phyloP scores from a whole-genome alignment of 2,888 invertebrate species.

The Apoda limacodes region DNA sequence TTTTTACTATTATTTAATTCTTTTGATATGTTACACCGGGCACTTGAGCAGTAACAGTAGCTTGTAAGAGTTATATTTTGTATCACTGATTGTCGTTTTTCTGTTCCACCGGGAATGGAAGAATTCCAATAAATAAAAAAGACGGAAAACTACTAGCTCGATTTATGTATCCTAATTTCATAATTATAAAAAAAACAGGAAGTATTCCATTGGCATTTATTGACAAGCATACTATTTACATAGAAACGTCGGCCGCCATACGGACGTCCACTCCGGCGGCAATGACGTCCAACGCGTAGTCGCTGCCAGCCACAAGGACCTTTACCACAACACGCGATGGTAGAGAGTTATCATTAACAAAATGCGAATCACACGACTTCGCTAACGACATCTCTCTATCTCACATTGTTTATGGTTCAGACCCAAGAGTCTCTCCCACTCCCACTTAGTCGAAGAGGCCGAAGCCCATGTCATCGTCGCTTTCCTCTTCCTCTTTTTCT shows the following conservation, averaged over 20 bases:
- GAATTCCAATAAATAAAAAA: too few species aligned
- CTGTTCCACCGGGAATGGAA: too few species aligned
- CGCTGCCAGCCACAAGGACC: slow-evolving; percentile 27
- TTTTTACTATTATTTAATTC: too few species aligned
- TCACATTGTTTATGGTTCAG: slow-evolving; percentile 15
- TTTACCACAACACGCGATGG: slow-evolving; percentile 8
- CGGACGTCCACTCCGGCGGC: slow-evolving; percentile 61
- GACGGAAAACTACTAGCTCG: too few species aligned
- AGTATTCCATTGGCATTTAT: slow-evolving; percentile 34
- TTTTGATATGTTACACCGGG: too few species aligned
- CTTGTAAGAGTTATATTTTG: too few species aligned
- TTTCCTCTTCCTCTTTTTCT: slow-evolving; percentile 84
- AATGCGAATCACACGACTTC: slow-evolving; percentile 13
- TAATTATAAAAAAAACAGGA: too few species aligned
- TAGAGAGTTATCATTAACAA: slow-evolving; percentile 13
- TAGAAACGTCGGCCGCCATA: slow-evolving; percentile 45
- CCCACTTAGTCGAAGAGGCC: slow-evolving; percentile 86
- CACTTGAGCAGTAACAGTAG: too few species aligned
- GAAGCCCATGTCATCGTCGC: slow-evolving; percentile 98
- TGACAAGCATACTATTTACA: slow-evolving; percentile 32
- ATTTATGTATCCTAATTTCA: too few species aligned
- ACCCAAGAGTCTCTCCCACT: slow-evolving; percentile 10
- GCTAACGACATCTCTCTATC: slow-evolving; percentile 21
- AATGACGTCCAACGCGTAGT: slow-evolving; percentile 26
- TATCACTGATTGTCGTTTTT: too few species aligned